Conservation (phyloP, 2,888 invertebrate species). For the Pedicia rivosa region DNA sequence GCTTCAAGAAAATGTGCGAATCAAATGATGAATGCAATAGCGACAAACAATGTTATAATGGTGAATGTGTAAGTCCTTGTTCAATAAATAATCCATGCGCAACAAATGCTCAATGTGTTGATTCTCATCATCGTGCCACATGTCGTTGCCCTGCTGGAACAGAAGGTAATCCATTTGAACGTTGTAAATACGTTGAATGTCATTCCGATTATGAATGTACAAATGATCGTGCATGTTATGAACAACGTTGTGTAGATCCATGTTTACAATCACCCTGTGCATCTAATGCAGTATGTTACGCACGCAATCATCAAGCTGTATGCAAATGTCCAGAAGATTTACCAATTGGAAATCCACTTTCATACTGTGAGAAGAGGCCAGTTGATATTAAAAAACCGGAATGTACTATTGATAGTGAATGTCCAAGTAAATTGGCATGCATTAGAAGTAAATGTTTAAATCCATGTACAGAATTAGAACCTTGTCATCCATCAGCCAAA, state of each 20-base stretch:
- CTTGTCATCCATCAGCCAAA: constrained; percentile 56
- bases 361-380: constrained; percentile 45
- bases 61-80: constrained; percentile 69
- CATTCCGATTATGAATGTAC: constrained; percentile 65
- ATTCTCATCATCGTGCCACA: constrained; percentile 58
- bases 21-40: constrained; percentile 68
- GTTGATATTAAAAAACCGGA: constrained; percentile 39
- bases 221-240: constrained; percentile 51
- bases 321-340: constrained; percentile 70
- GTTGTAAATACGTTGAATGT: constrained; percentile 65
- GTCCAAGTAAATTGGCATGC: constrained; percentile 66
- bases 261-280: constrained; percentile 66
- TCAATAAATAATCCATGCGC: constrained; percentile 66
- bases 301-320: constrained; percentile 61
- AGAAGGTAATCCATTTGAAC: constrained; percentile 63
- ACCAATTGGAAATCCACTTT: constrained; percentile 64
- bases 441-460: constrained; percentile 61
- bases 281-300: constrained; percentile 64
- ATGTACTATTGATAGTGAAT: constrained; percentile 63
- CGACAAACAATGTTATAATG: constrained; percentile 66
- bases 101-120: constrained; percentile 69
- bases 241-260: constrained; percentile 61
- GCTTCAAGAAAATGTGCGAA: constrained; percentile 66
- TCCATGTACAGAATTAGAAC: constrained; percentile 59
- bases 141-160: constrained; percentile 66